Evolutionary conservation across 2,113 vertebrate species (phyloP), one percentile per base, ranked within the genome.

Genomic region (Thryonomys swinderianus): DNA sequence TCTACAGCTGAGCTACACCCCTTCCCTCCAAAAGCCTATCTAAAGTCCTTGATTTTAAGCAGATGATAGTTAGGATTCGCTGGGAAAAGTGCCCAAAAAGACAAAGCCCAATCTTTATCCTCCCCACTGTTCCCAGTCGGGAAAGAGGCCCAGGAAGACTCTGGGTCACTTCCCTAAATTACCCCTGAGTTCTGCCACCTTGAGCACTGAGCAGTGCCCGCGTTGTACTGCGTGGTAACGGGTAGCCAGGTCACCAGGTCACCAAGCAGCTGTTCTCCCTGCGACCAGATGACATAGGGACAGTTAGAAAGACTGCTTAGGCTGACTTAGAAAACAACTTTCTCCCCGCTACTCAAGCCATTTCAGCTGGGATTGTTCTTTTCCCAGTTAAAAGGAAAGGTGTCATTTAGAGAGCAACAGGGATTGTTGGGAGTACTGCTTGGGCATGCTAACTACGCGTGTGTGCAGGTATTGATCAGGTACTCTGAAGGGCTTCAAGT

Each of bases 61-160:
- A 92, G 79, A 61, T 53, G 55, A 94, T 67, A 89, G 61, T 94
- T 51, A 85, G 40, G 85, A 80, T 59, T 59, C 53, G 37, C 1
- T 40, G 73, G 80, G 48, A 71, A 92, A 89, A 37, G 30, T 13
- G 40, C 23, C 20, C 82, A 84, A 40, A 55, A 4, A 51, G 81
- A 76, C 7, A 20, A 73, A 32, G 45, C 59, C 17, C 13, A 40
- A 37, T 55, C 37, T 93, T 79, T 87, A 37, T 79, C 62, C 34
- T 53, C 45, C 78, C 74, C 48, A n/a, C 51, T 5, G 25, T 53
- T 40, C 27, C 67, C 45, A 30, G 45, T 3, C 37, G 53, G 59
- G 67, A 64, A 96, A 37, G 48, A 74, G 57, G n/a, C 18, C 90
- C 69, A 84, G 6, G 62, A 93, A 84, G 62, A 67, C 55, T 18